Evolutionary conservation across 2,888 invertebrate species (phyloP).

Genomic region (Agrochola circellaris): DNA sequence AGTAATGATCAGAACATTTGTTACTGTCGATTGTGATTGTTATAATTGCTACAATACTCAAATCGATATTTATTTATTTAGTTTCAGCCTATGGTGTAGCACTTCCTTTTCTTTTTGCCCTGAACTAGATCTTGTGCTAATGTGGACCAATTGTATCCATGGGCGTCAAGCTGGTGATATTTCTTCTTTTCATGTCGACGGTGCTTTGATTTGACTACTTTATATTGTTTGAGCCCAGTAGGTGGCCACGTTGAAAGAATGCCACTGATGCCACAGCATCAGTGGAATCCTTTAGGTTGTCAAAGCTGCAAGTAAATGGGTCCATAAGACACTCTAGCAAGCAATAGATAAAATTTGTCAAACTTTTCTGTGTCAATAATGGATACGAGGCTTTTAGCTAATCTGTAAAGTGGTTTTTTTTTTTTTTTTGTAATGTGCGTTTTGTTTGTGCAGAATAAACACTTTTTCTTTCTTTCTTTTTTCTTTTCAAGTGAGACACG

Average conservation of each 20-base stretch:
- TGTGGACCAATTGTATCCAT: not conserved
- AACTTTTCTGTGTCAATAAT: too few species aligned
- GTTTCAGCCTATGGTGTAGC: not conserved
- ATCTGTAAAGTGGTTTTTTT: too few species aligned
- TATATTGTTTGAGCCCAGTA: not conserved
- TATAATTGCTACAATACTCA: not conserved
- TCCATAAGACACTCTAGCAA: not conserved
- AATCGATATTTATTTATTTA: not conserved
- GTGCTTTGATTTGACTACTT: not conserved
- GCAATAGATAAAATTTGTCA: too few species aligned
- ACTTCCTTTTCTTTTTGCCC: not conserved
- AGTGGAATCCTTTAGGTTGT: not conserved
- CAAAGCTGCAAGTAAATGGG: not conserved
- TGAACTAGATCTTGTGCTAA: not conserved
- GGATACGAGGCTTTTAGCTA: too few species aligned
- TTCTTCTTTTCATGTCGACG: not conserved
- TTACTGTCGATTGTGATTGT: constrained; percentile 17
- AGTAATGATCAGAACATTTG: constrained; percentile 33
- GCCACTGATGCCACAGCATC: too few species aligned
- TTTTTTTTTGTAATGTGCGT: too few species aligned
- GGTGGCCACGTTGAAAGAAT: not conserved
- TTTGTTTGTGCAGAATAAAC: too few species aligned
- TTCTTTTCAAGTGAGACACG: not conserved
- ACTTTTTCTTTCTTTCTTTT: too few species aligned
- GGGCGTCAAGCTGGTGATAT: not conserved